Percentiles rank a stretch among this genome's conserved stretches.
Conservation (phyloP, 2,113 vertebrate species). For the Forbesichthys papilliferus region DNA sequence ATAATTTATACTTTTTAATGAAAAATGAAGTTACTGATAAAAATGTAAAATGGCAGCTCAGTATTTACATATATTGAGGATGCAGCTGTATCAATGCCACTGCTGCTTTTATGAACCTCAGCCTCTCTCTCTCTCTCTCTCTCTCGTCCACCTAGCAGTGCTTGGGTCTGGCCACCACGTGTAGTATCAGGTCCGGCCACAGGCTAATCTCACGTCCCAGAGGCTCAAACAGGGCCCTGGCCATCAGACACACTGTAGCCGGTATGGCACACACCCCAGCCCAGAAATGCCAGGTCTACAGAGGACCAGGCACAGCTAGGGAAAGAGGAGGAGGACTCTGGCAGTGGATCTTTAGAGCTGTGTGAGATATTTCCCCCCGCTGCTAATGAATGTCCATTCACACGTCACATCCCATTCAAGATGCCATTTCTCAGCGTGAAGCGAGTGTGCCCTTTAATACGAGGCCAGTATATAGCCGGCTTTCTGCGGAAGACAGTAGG, state of each 20-base stretch:
- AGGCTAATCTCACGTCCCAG: slow-evolving; percentile 48
- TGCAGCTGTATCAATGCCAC: not conserved
- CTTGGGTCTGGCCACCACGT: slow-evolving; percentile 32
- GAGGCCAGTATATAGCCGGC: slow-evolving; percentile 9
- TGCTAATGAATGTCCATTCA: slow-evolving; percentile 35
- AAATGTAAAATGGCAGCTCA: too few species aligned
- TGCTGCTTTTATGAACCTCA: not conserved
- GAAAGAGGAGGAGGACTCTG: slow-evolving; percentile 12
- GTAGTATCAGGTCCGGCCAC: slow-evolving; percentile 42
- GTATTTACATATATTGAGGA: too few species aligned
- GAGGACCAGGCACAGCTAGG: slow-evolving; percentile 13
- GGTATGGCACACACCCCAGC: slow-evolving; percentile 35
- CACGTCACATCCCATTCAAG: slow-evolving; percentile 15
- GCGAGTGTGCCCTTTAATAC: not conserved
- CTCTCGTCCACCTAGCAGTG: slow-evolving; percentile 21
- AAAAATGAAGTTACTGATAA: too few species aligned
- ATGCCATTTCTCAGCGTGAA: not conserved
- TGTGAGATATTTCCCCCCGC: slow-evolving; percentile 35
- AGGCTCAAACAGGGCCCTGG: slow-evolving; percentile 46
- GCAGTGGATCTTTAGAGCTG: slow-evolving; percentile 31
- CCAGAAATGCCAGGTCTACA: slow-evolving; percentile 43
- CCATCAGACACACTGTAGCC: slow-evolving; percentile 41
- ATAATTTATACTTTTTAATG: too few species aligned
- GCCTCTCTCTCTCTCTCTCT: not conserved
- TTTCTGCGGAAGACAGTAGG: not conserved